These are phyloP conservation scores for Amphimallon solstitiale DNA, from an alignment of 2,888 invertebrate species.

Conservation along the genomic window DNA sequence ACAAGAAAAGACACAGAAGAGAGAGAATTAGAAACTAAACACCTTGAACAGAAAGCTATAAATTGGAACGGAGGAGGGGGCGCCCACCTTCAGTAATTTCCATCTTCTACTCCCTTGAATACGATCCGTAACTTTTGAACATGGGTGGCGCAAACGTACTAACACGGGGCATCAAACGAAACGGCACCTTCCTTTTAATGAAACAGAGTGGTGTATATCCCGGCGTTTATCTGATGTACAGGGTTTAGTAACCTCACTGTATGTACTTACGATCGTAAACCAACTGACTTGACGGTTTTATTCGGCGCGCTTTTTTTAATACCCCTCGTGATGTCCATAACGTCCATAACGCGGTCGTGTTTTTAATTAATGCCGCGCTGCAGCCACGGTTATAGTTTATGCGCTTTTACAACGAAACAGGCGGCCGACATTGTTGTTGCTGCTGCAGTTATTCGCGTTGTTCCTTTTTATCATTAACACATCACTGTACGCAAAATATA, in stretches of 20 bases:
- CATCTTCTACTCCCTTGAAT: not conserved
- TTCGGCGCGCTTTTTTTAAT: slow-evolving; percentile 36
- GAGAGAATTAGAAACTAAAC: no score
- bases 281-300: slow-evolving; percentile 34
- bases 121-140: not conserved
- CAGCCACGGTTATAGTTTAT: slow-evolving; percentile 22
- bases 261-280: slow-evolving; percentile 34
- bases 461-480: slow-evolving; percentile 11
- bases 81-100: no score
- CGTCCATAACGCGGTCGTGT: slow-evolving; percentile 31
- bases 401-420: slow-evolving; percentile 10
- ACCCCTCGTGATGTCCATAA: slow-evolving; percentile 30
- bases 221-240: slow-evolving; percentile 22
- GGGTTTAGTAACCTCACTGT: slow-evolving; percentile 30
- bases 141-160: not conserved
- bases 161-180: not conserved
- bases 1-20: no score
- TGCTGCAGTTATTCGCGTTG: slow-evolving; percentile 14
- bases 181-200: slow-evolving; percentile 1
- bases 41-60: no score
- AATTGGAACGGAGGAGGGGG: no score
- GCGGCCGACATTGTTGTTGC: slow-evolving; percentile 5
- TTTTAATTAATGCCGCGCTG: slow-evolving; percentile 33
- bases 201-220: slow-evolving; percentile 10
- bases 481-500: slow-evolving; percentile 1